Percentiles rank a stretch among this genome's conserved stretches.
Evolutionary conservation across 2,797 vertebrate species (phyloP).

Genomic region (Spinus olivaceus): DNA sequence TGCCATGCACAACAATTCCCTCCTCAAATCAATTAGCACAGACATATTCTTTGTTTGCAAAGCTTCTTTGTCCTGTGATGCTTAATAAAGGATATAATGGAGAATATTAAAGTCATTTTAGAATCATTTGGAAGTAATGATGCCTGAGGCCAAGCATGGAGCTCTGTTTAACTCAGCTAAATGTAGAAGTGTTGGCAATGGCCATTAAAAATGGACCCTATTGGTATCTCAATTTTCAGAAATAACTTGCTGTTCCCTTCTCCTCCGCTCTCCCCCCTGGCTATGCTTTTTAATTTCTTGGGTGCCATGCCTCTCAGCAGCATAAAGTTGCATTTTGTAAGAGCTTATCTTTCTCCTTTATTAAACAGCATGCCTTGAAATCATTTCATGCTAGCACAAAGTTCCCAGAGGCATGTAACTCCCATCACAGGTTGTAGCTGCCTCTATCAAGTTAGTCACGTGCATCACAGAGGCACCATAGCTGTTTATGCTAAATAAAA

Average conservation of each 20-base stretch:
- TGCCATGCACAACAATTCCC: background rate
- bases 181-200: background rate
- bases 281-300: background rate
- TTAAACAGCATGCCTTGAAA: background rate
- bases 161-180: constrained; percentile 42
- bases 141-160: constrained; percentile 29
- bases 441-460: background rate
- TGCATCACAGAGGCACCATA: background rate
- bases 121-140: constrained; percentile 45
- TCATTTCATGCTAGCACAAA: background rate
- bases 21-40: background rate
- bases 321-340: background rate
- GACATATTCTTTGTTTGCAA: constrained; percentile 11
- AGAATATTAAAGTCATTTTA: constrained; percentile 60
- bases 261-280: background rate
- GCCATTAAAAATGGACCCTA: background rate
- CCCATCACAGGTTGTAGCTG: background rate
- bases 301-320: background rate
- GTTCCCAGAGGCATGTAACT: background rate
- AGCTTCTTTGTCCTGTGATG: constrained; percentile 43
- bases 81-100: constrained; percentile 71
- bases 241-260: background rate
- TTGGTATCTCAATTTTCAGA: background rate
- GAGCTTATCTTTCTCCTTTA: background rate
- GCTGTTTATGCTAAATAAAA: background rate